Conservation (phyloP, 2,113 vertebrate species). For the Zosterops japonicus region DNA sequence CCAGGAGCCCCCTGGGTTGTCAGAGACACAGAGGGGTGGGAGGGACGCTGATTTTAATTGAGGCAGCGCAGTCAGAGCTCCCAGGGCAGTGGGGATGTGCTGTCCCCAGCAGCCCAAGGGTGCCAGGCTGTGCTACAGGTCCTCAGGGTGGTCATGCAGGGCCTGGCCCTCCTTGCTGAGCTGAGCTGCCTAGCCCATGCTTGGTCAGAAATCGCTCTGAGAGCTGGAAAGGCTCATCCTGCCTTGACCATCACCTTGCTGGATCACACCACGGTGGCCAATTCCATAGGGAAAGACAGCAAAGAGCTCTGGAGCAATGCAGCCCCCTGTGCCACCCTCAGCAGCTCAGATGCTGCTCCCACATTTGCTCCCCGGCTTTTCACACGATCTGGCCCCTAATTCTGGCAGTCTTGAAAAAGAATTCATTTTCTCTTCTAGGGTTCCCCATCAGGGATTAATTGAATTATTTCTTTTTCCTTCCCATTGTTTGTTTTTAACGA, state of each 20-base stretch:
- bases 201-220: background rate
- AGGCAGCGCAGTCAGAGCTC: background rate
- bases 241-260: background rate
- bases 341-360: background rate
- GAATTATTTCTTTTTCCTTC: background rate
- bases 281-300: background rate
- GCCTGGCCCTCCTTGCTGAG: background rate
- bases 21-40: background rate
- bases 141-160: background rate
- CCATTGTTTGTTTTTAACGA: conserved; percentile 41
- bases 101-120: background rate
- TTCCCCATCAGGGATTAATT: conserved; percentile 33
- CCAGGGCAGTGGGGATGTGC: background rate
- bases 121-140: background rate
- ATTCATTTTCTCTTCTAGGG: background rate
- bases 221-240: background rate
- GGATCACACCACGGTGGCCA: background rate
- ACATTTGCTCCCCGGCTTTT: accelerated
- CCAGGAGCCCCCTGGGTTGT: background rate
- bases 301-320: background rate
- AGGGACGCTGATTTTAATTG: background rate
- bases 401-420: background rate
- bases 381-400: background rate
- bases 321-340: background rate
- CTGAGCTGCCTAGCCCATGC: background rate